Conservation (phyloP, 2,888 invertebrate genomes). For the Drosophila heteroneura region DNA sequence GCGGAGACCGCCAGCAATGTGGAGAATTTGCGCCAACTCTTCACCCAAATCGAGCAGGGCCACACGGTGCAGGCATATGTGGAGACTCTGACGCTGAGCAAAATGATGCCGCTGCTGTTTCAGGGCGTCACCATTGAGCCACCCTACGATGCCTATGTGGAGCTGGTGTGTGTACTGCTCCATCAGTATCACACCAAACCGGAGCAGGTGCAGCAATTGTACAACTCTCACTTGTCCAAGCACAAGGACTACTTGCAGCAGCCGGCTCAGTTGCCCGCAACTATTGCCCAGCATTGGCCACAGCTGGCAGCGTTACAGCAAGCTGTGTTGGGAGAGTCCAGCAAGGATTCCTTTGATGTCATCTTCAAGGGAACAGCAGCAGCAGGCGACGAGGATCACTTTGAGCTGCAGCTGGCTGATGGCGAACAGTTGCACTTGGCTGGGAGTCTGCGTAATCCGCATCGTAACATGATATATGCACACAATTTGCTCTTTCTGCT, state of each 20-base stretch:
- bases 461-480: constrained; percentile 80
- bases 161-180: constrained; percentile 83
- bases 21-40: constrained; percentile 77
- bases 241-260: constrained; percentile 66
- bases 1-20: constrained; percentile 54
- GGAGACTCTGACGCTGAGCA: constrained; percentile 82
- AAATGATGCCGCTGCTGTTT: constrained; percentile 83
- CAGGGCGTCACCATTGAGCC: constrained; percentile 78
- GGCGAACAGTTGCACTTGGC: constrained; percentile 67
- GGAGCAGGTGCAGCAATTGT: constrained; percentile 66
- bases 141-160: constrained; percentile 85
- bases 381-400: constrained; percentile 11
- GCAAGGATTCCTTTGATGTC: constrained; percentile 61
- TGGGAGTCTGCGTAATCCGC: constrained; percentile 67
- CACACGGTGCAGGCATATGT: constrained; percentile 82
- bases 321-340: constrained; percentile 53
- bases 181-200: constrained; percentile 82
- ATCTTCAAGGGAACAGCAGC: constrained; percentile 17
- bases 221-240: constrained; percentile 52
- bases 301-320: constrained; percentile 63
- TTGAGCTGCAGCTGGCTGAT: constrained; percentile 67
- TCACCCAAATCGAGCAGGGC: constrained; percentile 85
- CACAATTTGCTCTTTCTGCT: constrained; percentile 79
- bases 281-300: constrained; percentile 56
- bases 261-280: constrained; percentile 19